These are phyloP conservation scores for Pterocles orientalis DNA, from an alignment of 2,113 vertebrate genomes.

Conservation along the genomic window DNA sequence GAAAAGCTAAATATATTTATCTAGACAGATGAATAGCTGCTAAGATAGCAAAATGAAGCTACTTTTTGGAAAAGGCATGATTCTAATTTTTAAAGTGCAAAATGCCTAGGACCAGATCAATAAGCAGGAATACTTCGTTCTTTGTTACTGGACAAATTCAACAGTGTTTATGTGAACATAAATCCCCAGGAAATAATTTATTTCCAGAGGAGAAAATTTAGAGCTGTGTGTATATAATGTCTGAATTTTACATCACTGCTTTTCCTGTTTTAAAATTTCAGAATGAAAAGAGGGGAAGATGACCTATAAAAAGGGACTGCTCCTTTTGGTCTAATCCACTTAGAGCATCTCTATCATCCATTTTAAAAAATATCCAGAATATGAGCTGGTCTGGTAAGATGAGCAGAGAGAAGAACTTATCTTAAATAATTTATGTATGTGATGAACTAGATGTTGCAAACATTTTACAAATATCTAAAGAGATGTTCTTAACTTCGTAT, in stretches of 20 bases:
- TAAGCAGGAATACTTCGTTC: neutral
- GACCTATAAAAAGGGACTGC: neutral
- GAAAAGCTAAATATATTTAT: neutral
- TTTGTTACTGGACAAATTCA: neutral
- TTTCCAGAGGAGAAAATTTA: neutral
- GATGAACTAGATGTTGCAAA: accelerated
- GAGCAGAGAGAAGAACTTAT: neutral
- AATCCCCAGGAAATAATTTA: neutral
- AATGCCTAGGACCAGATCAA: neutral
- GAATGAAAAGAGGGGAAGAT: accelerated
- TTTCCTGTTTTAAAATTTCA: neutral
- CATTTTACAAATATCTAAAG: neutral
- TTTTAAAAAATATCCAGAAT: neutral
- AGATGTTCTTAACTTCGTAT: neutral
- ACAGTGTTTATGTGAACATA: neutral
- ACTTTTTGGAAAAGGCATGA: neutral
- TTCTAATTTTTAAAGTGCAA: neutral
- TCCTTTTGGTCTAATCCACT: neutral
- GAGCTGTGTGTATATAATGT: neutral
- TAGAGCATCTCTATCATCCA: neutral
- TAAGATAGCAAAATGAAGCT: neutral
- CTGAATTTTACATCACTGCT: neutral
- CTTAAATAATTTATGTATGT: neutral
- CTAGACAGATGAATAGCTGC: neutral
- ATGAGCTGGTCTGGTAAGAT: neutral